phyloP scores from a whole-genome alignment of 2,797 vertebrate genomes.

The Gambusia yucatana region DNA sequence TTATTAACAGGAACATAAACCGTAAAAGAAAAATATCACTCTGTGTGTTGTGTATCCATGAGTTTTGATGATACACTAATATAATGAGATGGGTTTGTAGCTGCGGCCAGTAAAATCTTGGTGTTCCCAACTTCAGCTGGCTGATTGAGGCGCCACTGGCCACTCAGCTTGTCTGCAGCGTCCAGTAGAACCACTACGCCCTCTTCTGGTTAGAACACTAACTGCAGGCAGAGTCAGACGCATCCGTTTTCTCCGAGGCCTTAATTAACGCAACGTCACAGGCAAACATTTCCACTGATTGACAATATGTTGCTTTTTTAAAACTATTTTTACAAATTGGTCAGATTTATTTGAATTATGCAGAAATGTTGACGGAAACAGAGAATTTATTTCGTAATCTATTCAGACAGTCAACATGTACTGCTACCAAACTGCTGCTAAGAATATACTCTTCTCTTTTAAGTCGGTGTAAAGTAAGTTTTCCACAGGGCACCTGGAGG shows the following conservation, averaged over 20 bases:
- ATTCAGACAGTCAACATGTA: conserved; percentile 22
- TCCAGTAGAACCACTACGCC: conserved; percentile 52
- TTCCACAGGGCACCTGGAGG: conserved; percentile 21
- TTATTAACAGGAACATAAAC: background rate
- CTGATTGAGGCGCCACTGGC: conserved; percentile 25
- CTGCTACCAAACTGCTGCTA: conserved; percentile 19
- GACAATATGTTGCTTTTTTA: background rate
- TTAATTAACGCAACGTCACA: conserved; percentile 29
- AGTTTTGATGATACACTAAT: background rate
- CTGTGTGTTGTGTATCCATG: background rate
- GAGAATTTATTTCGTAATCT: conserved; percentile 31
- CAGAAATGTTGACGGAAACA: background rate
- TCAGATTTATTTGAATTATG: background rate
- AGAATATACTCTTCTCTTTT: background rate
- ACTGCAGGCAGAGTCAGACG: conserved; percentile 35
- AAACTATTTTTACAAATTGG: background rate
- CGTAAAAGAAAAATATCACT: background rate
- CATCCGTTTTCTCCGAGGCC: background rate
- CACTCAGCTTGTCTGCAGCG: conserved; percentile 22
- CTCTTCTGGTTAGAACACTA: conserved; percentile 60
- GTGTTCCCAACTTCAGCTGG: conserved; percentile 11
- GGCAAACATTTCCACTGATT: background rate
- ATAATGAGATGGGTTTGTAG: background rate
- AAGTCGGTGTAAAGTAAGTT: conserved; percentile 4
- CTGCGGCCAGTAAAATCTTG: no score